A percentile compares a stretch with the other conserved stretches of the same genome.
Evolutionary conservation across 2,113 vertebrate species (phyloP).

Genomic region (Mastomys natalensis): DNA sequence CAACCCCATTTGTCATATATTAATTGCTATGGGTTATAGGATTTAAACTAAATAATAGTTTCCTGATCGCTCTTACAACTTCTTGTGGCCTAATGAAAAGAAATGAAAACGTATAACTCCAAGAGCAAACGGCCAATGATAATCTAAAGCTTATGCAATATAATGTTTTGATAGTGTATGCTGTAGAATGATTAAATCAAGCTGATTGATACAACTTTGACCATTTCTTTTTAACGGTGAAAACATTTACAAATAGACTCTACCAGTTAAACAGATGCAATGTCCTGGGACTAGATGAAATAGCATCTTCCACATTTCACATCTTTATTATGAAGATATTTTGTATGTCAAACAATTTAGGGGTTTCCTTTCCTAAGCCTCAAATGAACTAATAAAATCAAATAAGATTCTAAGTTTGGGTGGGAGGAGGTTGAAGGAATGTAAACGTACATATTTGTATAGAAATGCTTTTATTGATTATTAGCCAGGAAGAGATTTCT

Average conservation of each 20-base stretch:
- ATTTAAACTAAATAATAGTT: neutral
- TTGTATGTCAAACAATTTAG: slow-evolving; percentile 13
- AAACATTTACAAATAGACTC: neutral
- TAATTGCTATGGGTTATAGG: neutral
- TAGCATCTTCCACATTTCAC: neutral
- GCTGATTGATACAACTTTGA: neutral
- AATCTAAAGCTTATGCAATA: neutral
- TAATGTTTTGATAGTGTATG: neutral
- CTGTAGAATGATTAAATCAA: neutral
- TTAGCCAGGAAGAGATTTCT: slow-evolving; percentile 19
- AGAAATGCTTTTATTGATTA: slow-evolving; percentile 8
- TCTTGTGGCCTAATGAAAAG: neutral
- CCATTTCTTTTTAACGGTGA: neutral
- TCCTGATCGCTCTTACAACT: neutral
- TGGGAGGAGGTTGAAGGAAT: neutral
- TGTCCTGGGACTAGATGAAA: neutral
- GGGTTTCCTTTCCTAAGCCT: neutral
- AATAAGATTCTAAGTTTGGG: slow-evolving; percentile 10
- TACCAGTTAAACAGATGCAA: neutral
- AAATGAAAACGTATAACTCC: neutral
- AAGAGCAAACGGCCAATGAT: neutral
- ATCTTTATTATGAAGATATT: slow-evolving; percentile 1
- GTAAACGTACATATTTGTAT: neutral
- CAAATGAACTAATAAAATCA: slow-evolving; percentile 20
- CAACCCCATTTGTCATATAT: neutral